Base-by-base conservation (phyloP, 1,140 invertebrate species). In the Danaus plexippus region DNA sequence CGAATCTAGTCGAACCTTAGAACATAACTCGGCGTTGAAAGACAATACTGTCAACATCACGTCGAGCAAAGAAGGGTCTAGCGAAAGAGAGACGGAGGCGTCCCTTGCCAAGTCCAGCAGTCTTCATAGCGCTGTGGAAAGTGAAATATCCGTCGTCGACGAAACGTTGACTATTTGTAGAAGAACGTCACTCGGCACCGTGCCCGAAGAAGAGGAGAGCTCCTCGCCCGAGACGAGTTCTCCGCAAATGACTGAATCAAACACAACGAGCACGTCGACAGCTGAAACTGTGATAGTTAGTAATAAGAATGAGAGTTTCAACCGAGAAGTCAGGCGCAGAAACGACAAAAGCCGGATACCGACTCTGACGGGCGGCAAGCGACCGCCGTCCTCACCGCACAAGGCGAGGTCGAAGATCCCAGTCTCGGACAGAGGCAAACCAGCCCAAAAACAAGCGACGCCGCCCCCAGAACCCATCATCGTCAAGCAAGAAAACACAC, bases 191-290 rank as follows among this genome's bases (percentile, higher is more conserved):
- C 53, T 89, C 66, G 71, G 82, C 13, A 89, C 91, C 1, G 92
- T 92, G 48, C 90, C 90, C 6, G 91, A 92, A 68, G 91, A 93
- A 71, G 91, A 92, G 59, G 84, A 87, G 48, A 68, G 67, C 32
- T 85, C 81, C 2, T 85, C 81, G 0, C 81, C 84, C 8, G 80
- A 84, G 78, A 66, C 88, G 77, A 51, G 87, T 81, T 66, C 78
- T 49, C 89, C 88, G 57, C 89, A 86, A 80, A 88, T 88, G 80
- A 90, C 87, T 73, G 89, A 90, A 79, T 92, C 91, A 8, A 89
- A 91, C 61, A 92, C 91, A 41, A 92, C 91, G 11, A 92, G 90
- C 76, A 90, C 89, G 22, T 91, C 89, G 61, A 91, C 90, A 48
- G 89, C 90, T 54, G 90, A 91, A 75, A 91, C 90, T 68, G 84